A percentile compares a stretch with the other conserved stretches of the same genome.
These are phyloP conservation scores for Hypercompe scribonia DNA, from an alignment of 2,888 invertebrate genomes.

Conservation along the genomic window DNA sequence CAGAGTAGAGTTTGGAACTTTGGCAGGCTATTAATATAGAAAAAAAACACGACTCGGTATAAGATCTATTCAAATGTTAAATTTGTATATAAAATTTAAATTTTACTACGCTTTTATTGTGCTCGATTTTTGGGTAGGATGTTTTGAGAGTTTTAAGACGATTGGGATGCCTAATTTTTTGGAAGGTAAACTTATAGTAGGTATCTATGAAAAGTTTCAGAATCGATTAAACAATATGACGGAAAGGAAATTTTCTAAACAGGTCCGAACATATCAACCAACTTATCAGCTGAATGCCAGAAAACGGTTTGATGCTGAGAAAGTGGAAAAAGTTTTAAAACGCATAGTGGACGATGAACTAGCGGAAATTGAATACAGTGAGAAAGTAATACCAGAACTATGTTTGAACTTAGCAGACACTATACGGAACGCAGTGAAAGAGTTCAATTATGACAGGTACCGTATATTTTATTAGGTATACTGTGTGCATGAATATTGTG, in stretches of 20 bases:
- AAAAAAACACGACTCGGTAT: too few species aligned
- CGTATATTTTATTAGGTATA: neutral
- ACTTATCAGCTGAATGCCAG: slow-evolving; percentile 89
- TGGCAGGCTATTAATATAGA: too few species aligned
- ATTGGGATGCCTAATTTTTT: neutral
- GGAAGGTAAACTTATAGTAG: neutral
- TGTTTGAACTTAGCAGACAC: slow-evolving; percentile 87
- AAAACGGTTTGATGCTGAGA: slow-evolving; percentile 88
- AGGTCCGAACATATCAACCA: slow-evolving; percentile 86
- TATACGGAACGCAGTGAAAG: slow-evolving; percentile 88
- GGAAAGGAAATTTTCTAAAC: slow-evolving; percentile 66
- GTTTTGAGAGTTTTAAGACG: too few species aligned
- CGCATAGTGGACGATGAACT: slow-evolving; percentile 87
- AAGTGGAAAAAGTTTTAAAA: slow-evolving; percentile 87
- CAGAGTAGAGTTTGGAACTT: too few species aligned
- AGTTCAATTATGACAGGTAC: slow-evolving; percentile 88
- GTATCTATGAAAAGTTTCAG: neutral
- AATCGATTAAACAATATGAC: slow-evolving; percentile 74
- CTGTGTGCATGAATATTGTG: too few species aligned
- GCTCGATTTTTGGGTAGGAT: neutral
- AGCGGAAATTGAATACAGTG: slow-evolving; percentile 88
- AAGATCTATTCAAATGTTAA: too few species aligned
- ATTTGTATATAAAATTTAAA: too few species aligned
- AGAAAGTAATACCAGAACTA: slow-evolving; percentile 85
- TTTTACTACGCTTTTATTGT: neutral